Evolutionary conservation across 64 coral and sea anemone genomes (phyloP).

Genomic region (Actinia tenebrosa): DNA sequence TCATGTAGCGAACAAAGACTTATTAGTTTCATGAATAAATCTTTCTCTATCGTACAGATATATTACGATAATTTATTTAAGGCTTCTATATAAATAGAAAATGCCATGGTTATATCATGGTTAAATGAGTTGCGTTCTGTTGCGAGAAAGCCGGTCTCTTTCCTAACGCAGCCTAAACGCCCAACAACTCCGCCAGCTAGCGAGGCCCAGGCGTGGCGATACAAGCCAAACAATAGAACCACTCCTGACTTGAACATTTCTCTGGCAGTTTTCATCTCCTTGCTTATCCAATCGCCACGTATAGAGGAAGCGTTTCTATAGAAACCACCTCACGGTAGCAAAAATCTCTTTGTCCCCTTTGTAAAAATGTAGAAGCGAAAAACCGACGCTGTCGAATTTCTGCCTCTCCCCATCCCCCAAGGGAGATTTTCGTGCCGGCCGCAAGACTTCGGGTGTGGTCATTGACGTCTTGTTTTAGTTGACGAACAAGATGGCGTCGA

Average conservation of each 20-base stretch:
- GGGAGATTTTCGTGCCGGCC: constrained; percentile 19
- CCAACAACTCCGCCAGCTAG: neutral
- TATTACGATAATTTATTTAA: neutral
- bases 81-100: neutral
- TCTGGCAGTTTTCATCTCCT: neutral
- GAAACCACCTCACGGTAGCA: neutral
- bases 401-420: constrained; percentile 1
- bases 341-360: constrained; percentile 12
- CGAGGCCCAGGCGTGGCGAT: neutral
- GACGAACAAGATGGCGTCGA: constrained; percentile 95
- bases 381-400: constrained; percentile 13
- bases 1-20: no score
- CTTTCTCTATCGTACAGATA: neutral
- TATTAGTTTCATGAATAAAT: neutral
- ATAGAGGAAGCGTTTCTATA: constrained; percentile 15
- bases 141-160: no score
- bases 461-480: constrained; percentile 79
- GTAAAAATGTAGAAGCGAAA: neutral
- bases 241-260: neutral
- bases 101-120: neutral
- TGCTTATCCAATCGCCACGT: constrained; percentile 7
- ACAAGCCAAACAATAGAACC: neutral
- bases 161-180: neutral
- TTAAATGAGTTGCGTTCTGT: neutral
- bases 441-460: constrained; percentile 65